These are phyloP conservation scores for Rostratula benghalensis DNA, from an alignment of 2,113 vertebrate species.

Conservation along the genomic window DNA sequence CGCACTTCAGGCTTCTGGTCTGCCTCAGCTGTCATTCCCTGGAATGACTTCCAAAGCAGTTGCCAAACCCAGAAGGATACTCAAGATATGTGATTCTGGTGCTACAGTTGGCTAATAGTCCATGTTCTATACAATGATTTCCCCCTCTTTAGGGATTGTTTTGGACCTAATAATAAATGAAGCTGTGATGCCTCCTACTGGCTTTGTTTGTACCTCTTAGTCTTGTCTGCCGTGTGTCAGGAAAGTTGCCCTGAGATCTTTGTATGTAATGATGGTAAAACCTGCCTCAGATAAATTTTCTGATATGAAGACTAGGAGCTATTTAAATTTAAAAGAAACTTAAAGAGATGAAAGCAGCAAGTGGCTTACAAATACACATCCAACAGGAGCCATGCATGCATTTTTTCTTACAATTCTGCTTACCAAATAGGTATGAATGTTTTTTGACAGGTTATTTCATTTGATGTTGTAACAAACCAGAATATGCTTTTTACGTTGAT, in stretches of 20 bases:
- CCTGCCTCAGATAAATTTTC: neutral
- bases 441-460: neutral
- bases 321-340: slow-evolving; percentile 1
- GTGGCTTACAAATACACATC: neutral
- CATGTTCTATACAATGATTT: neutral
- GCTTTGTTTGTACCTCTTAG: neutral
- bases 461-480: neutral
- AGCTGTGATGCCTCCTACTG: slow-evolving; percentile 50
- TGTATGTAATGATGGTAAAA: neutral
- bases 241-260: neutral
- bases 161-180: neutral
- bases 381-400: neutral
- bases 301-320: neutral
- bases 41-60: neutral
- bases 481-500: neutral
- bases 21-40: neutral
- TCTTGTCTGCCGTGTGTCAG: neutral
- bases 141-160: neutral
- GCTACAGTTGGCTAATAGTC: neutral
- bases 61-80: neutral
- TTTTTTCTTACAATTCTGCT: neutral
- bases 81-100: neutral
- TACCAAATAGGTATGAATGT: neutral
- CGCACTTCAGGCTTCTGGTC: neutral
- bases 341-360: neutral